These are phyloP conservation scores for Coptodon rendalli DNA, from an alignment of 2,113 vertebrate species.

Conservation along the genomic window DNA sequence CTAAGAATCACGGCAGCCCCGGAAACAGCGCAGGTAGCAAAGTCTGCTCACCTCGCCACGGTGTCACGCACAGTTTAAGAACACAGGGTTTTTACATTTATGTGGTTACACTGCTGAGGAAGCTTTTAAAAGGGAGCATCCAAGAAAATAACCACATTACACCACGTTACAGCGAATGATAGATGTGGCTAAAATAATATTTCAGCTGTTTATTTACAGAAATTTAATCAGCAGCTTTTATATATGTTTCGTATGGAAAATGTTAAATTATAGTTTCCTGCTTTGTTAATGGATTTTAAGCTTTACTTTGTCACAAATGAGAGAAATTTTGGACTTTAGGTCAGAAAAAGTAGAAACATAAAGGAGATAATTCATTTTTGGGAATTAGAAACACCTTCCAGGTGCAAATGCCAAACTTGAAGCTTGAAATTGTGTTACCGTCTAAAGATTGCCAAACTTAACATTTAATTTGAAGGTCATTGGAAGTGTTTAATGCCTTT, in stretches of 20 bases:
- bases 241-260: not conserved
- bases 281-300: not conserved
- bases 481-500: not conserved
- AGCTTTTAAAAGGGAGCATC: not conserved
- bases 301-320: not conserved
- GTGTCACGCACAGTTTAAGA: not conserved
- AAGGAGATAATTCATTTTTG: not conserved
- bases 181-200: not conserved
- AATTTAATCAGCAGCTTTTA: not conserved
- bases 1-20: constrained; percentile 59
- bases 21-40: constrained; percentile 50
- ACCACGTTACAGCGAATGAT: not conserved
- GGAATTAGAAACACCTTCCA: not conserved
- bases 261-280: not conserved
- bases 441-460: not conserved
- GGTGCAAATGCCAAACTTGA: not conserved
- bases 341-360: not conserved
- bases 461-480: not conserved
- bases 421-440: not conserved
- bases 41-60: not conserved
- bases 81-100: not conserved
- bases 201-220: not conserved
- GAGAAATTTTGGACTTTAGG: not conserved
- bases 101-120: not conserved
- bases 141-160: not conserved